Conservation (phyloP, 2,888 invertebrate species). For the Melangyna quadrimaculata region DNA sequence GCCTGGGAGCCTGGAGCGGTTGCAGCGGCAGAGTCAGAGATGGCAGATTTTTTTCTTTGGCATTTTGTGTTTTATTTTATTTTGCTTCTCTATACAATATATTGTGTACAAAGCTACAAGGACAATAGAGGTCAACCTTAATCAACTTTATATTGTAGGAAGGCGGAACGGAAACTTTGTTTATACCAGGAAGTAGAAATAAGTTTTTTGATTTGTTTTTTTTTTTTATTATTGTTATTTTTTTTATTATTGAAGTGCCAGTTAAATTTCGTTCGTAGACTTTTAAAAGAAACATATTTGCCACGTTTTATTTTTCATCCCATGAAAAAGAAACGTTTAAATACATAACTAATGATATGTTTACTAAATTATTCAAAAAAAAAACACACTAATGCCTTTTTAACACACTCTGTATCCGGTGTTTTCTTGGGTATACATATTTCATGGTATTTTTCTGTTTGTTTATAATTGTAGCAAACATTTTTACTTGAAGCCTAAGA, state of each 20-base stretch:
- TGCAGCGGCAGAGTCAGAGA: too few species aligned
- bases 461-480: too few species aligned
- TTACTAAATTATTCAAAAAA: constrained; percentile 17
- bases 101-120: too few species aligned
- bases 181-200: constrained; percentile 9
- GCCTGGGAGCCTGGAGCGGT: too few species aligned
- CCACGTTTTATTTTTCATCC: not conserved
- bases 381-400: constrained; percentile 11
- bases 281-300: not conserved
- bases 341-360: not conserved
- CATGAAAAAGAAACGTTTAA: constrained; percentile 3
- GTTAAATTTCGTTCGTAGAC: not conserved
- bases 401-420: not conserved
- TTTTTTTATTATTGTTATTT: not conserved
- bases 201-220: constrained; percentile 16
- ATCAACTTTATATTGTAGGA: constrained; percentile 29
- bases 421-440: not conserved
- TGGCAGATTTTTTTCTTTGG: constrained; percentile 5
- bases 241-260: not conserved
- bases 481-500: too few species aligned
- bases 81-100: not conserved
- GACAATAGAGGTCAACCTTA: constrained; percentile 44
- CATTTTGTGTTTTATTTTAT: not conserved
- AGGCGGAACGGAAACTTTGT: not conserved
- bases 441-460: not conserved